These are phyloP conservation scores for Disparrhopalites patrizii DNA, from an alignment of 2,888 invertebrate genomes.

Conservation along the genomic window DNA sequence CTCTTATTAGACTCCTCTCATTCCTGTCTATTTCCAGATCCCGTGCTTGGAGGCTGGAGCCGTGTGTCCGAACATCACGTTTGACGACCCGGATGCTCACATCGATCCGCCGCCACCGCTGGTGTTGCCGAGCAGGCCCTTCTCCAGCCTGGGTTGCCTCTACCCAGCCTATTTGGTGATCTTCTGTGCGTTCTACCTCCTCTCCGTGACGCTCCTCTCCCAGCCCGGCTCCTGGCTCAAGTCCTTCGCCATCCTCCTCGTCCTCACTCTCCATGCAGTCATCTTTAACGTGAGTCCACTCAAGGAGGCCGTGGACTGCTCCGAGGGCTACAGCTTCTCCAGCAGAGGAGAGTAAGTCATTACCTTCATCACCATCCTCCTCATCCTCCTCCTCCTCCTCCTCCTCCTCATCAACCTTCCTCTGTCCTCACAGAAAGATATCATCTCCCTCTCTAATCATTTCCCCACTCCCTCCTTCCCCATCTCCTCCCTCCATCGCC, in stretches of 20 bases:
- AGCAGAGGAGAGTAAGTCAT: slow-evolving; percentile 52
- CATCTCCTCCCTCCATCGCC: no score
- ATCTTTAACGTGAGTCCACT: slow-evolving; percentile 41
- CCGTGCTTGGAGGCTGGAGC: slow-evolving; percentile 43
- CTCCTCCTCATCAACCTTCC: no score
- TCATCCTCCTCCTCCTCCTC: no score
- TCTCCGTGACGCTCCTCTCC: slow-evolving; percentile 66
- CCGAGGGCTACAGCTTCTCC: slow-evolving; percentile 49
- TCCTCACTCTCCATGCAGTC: slow-evolving; percentile 56
- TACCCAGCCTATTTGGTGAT: slow-evolving; percentile 72
- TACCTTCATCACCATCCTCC: not conserved
- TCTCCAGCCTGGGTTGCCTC: slow-evolving; percentile 54
- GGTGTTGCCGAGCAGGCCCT: slow-evolving; percentile 41
- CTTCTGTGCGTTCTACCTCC: slow-evolving; percentile 65
- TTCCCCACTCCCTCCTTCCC: no score
- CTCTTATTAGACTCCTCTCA: no score
- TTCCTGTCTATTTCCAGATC: no score
- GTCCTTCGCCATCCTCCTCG: slow-evolving; percentile 61
- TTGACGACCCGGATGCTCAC: slow-evolving; percentile 14
- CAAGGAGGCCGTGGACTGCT: slow-evolving; percentile 42
- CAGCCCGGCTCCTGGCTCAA: slow-evolving; percentile 69
- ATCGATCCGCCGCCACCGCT: slow-evolving; percentile 39
- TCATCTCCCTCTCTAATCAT: no score
- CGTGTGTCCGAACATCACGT: slow-evolving; percentile 33
- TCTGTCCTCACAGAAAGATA: no score